Percentiles rank a stretch among this genome's conserved stretches.
Conservation (phyloP, 1,140 invertebrate genomes). For the Lordiphosa collinella region DNA sequence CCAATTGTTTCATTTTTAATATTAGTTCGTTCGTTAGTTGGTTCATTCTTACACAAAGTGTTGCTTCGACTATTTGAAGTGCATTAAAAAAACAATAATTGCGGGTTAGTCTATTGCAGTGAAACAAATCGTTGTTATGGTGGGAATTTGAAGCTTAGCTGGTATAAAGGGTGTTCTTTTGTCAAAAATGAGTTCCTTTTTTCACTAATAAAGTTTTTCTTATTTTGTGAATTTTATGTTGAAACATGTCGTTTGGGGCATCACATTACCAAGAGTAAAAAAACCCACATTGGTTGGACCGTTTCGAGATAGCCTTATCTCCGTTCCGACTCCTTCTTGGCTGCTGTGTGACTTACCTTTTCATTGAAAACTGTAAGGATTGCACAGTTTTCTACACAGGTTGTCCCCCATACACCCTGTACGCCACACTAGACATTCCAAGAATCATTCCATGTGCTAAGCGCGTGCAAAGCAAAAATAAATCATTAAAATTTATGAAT, state of each 20-base stretch:
- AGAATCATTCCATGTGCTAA: constrained; percentile 55
- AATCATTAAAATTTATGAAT: constrained; percentile 77
- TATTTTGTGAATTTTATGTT: too few species aligned
- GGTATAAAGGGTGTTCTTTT: constrained; percentile 28
- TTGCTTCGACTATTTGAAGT: constrained; percentile 68
- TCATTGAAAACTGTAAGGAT: too few species aligned
- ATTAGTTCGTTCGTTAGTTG: neutral
- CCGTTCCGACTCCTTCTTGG: too few species aligned
- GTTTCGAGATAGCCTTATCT: too few species aligned
- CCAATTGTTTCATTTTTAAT: constrained; percentile 10
- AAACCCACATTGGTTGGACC: too few species aligned
- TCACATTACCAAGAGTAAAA: too few species aligned
- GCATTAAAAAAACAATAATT: constrained; percentile 58
- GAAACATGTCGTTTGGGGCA: too few species aligned
- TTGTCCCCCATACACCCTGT: too few species aligned
- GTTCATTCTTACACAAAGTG: constrained; percentile 63
- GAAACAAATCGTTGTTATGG: constrained; percentile 31
- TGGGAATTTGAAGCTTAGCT: constrained; percentile 23
- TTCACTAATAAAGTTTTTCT: too few species aligned
- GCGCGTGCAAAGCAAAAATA: constrained; percentile 58
- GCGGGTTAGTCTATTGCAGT: constrained; percentile 22
- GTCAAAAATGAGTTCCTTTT: neutral
- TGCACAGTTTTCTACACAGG: too few species aligned
- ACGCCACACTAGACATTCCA: constrained; percentile 2
- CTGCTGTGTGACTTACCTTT: too few species aligned